Conservation (phyloP, 2,113 vertebrate species). For the Corythaeola cristata region DNA sequence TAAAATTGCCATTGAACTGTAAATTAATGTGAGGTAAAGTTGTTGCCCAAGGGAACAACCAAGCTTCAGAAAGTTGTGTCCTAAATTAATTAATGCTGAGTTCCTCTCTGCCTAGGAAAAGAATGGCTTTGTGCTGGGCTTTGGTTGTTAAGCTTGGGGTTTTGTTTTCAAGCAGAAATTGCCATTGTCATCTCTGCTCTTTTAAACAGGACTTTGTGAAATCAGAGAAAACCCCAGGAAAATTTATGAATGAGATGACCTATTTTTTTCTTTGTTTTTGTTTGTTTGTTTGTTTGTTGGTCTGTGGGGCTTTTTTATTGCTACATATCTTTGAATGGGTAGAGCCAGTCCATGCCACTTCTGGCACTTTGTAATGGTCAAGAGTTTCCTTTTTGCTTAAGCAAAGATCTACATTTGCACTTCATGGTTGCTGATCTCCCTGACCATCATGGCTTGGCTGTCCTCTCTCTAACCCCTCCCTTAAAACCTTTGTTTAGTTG, state of each 20-base stretch:
- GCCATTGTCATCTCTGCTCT: not conserved
- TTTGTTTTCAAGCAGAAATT: constrained; percentile 15
- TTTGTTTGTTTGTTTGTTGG: not conserved
- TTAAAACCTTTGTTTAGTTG: not conserved
- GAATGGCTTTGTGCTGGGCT: not conserved
- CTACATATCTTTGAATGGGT: not conserved
- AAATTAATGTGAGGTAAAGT: constrained; percentile 67
- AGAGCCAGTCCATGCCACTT: not conserved
- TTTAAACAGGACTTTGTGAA: not conserved
- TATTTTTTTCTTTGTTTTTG: not conserved
- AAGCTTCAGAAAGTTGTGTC: constrained; percentile 60
- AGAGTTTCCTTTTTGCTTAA: not conserved
- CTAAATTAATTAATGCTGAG: constrained; percentile 56
- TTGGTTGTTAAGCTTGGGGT: not conserved
- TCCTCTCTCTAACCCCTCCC: not conserved
- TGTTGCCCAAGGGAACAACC: constrained; percentile 52
- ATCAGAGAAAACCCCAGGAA: not conserved
- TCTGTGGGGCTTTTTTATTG: too few species aligned
- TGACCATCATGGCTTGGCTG: not conserved
- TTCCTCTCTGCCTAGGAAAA: constrained; percentile 10
- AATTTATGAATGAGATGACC: not conserved
- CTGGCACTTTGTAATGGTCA: not conserved
- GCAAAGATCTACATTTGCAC: not conserved
- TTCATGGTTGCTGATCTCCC: not conserved
- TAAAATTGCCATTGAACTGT: constrained; percentile 69